phyloP scores from a whole-genome alignment of 1,140 invertebrate species.

The Triops longicaudatus region DNA sequence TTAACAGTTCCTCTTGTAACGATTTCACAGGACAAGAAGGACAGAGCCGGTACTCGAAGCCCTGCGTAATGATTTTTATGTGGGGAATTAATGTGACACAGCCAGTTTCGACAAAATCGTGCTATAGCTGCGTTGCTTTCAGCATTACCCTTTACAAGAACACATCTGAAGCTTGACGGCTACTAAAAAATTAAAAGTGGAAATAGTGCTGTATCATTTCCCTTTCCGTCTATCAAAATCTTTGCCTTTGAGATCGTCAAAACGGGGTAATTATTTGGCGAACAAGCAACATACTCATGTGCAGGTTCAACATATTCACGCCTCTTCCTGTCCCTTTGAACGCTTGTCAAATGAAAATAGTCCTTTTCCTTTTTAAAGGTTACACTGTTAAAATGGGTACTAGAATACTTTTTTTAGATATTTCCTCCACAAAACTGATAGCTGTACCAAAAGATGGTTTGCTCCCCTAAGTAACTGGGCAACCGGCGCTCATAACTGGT shows the following conservation, averaged over 20 bases:
- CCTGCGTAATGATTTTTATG: neutral
- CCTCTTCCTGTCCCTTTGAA: neutral
- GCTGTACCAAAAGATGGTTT: too few species aligned
- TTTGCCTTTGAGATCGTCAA: neutral
- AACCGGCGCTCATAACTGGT: too few species aligned
- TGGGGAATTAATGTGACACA: neutral
- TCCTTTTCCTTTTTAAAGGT: too few species aligned
- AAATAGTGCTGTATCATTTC: neutral
- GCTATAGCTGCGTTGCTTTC: too few species aligned
- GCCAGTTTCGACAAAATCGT: neutral
- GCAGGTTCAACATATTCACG: neutral
- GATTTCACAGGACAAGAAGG: neutral
- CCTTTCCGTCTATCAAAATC: neutral
- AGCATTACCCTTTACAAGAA: too few species aligned
- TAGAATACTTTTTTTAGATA: too few species aligned
- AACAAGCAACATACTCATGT: neutral
- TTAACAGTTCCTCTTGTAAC: neutral
- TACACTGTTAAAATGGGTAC: too few species aligned
- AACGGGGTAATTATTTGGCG: neutral
- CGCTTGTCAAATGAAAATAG: too few species aligned
- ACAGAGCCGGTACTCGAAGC: neutral
- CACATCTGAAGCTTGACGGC: too few species aligned
- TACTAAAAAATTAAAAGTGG: neutral
- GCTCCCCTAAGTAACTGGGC: too few species aligned
- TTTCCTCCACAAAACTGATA: too few species aligned